Percentiles rank a stretch among this genome's conserved stretches.
phyloP scores from a whole-genome alignment of 2,888 invertebrate genomes.

The Micropterix aruncella region DNA sequence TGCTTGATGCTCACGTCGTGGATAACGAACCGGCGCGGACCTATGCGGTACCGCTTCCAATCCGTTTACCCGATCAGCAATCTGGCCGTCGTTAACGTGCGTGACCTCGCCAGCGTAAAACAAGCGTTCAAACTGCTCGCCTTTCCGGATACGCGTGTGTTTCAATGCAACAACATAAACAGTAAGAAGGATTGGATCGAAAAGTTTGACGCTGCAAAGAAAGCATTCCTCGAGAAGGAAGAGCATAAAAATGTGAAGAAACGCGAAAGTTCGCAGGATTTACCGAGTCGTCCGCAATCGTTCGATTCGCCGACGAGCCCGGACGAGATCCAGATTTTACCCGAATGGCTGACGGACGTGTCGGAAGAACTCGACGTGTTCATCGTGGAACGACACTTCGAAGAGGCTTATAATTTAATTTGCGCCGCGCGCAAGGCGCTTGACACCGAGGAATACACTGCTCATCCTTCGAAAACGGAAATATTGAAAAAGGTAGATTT shows the following conservation, averaged over 20 bases:
- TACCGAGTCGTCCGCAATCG: constrained; percentile 20
- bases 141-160: constrained; percentile 85
- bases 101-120: constrained; percentile 79
- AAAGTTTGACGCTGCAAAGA: constrained; percentile 82
- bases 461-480: constrained; percentile 26
- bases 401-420: constrained; percentile 75
- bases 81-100: constrained; percentile 86
- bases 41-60: constrained; percentile 73
- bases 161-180: constrained; percentile 73
- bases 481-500: constrained; percentile 46
- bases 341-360: constrained; percentile 83
- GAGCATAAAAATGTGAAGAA: constrained; percentile 43
- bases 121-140: constrained; percentile 90
- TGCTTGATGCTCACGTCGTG: constrained; percentile 79
- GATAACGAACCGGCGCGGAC: constrained; percentile 59
- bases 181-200: constrained; percentile 89
- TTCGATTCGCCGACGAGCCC: constrained; percentile 31
- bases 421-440: constrained; percentile 36
- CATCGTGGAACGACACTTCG: constrained; percentile 91
- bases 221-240: constrained; percentile 51
- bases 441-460: constrained; percentile 26
- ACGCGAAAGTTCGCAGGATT: constrained; percentile 20
- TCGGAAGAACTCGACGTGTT: constrained; percentile 91
- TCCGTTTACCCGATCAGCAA: constrained; percentile 74
- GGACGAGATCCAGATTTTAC: constrained; percentile 32